Evolutionary conservation across 1,140 invertebrate genomes (phyloP).

Genomic region (Cylas formicarius): DNA sequence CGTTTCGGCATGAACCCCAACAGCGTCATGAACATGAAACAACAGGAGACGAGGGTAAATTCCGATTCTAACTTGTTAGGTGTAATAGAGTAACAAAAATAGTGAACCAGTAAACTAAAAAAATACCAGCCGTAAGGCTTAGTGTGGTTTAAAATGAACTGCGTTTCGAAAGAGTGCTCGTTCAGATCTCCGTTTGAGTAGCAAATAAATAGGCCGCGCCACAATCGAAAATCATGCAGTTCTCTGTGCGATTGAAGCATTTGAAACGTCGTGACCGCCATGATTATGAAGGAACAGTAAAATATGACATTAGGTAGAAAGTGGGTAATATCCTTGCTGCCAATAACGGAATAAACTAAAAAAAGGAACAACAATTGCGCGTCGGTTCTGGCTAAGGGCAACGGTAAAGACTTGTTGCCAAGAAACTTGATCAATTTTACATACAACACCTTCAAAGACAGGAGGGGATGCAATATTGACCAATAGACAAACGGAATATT

Average conservation of each 20-base stretch:
- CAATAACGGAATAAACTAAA: conserved; percentile 60
- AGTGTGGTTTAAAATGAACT: conserved; percentile 74
- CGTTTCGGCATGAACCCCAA: conserved; percentile 58
- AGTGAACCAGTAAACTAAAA: conserved; percentile 61
- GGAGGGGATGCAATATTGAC: conserved; percentile 60
- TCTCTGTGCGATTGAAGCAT: conserved; percentile 69
- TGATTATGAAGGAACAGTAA: conserved; percentile 62
- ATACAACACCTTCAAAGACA: conserved; percentile 62
- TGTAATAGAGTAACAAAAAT: conserved; percentile 69
- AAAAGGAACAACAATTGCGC: conserved; percentile 57
- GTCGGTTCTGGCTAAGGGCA: conserved; percentile 51
- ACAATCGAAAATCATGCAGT: conserved; percentile 65
- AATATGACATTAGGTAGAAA: conserved; percentile 62
- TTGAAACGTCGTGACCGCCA: conserved; percentile 71
- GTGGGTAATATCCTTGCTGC: conserved; percentile 56
- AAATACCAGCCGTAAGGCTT: conserved; percentile 75
- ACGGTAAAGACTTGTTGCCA: conserved; percentile 50
- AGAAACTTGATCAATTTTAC: conserved; percentile 56
- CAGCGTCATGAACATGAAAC: conserved; percentile 65
- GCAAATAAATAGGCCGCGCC: conserved; percentile 69
- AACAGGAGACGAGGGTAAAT: conserved; percentile 65
- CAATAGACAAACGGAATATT: conserved; percentile 62
- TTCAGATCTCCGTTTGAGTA: conserved; percentile 61
- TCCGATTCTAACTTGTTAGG: conserved; percentile 74
- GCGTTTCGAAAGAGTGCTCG: conserved; percentile 68